phyloP scores from a whole-genome alignment of 2,113 vertebrate genomes.

The Poeciliopsis occidentalis region DNA sequence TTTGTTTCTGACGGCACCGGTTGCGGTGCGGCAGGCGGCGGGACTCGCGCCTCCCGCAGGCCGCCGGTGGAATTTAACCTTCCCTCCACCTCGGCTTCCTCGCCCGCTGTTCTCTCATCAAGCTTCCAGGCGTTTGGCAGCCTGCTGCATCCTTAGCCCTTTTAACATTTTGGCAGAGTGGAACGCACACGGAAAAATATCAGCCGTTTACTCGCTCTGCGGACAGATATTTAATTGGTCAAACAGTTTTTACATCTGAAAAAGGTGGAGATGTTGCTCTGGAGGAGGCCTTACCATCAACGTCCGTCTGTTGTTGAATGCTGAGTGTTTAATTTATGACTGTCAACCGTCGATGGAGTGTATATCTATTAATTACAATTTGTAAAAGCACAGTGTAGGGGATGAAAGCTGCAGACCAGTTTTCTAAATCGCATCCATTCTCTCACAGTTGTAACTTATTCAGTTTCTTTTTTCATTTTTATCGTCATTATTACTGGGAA shows the following conservation, averaged over 20 bases:
- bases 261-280: conserved; percentile 29
- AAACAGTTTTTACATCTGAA: conserved; percentile 19
- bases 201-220: conserved; percentile 7
- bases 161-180: conserved; percentile 70
- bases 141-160: conserved; percentile 80
- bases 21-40: conserved; percentile 6
- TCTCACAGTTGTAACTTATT: conserved; percentile 19
- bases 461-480: conserved; percentile 5
- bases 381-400: conserved; percentile 18
- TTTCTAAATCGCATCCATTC: conserved; percentile 4
- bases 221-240: conserved; percentile 4
- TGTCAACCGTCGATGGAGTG: conserved; percentile 33
- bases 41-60: conserved; percentile 26
- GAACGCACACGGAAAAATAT: neutral
- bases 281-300: neutral
- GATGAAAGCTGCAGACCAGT: conserved; percentile 10
- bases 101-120: conserved; percentile 62
- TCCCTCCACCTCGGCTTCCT: conserved; percentile 52
- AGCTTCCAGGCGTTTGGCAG: conserved; percentile 85
- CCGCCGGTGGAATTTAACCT: conserved; percentile 68
- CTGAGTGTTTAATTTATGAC: conserved; percentile 20
- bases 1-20: conserved; percentile 63
- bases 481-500: conserved; percentile 1
- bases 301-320: conserved; percentile 19
- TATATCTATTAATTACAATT: neutral